These are phyloP conservation scores for Dendrolimus houi DNA, from an alignment of 2,888 invertebrate species.

Conservation along the genomic window DNA sequence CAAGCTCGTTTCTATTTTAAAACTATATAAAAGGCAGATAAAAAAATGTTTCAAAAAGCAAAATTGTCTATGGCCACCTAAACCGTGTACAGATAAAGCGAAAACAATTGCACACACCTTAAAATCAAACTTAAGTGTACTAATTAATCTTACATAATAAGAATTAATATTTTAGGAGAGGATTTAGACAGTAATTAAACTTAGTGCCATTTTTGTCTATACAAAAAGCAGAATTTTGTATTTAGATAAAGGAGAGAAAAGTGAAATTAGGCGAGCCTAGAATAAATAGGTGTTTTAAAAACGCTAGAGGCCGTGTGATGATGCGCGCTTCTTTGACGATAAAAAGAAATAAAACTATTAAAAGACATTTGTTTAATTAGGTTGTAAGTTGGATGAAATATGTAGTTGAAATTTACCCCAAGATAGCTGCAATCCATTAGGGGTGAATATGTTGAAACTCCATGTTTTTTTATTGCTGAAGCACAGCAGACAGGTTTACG, in stretches of 20 bases:
- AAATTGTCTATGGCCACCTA: constrained; percentile 37
- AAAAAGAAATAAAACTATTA: constrained; percentile 4
- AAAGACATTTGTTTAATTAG: too few species aligned
- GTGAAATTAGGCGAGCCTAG: constrained; percentile 26
- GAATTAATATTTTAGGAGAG: constrained; percentile 53
- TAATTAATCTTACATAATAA: constrained; percentile 44
- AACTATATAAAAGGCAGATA: constrained; percentile 13
- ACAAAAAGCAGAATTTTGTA: constrained; percentile 21
- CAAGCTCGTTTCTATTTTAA: constrained; percentile 30
- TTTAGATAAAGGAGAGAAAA: constrained; percentile 13
- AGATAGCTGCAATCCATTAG: too few species aligned
- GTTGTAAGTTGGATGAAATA: too few species aligned
- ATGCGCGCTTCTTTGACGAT: constrained; percentile 20
- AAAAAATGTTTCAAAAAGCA: constrained; percentile 12
- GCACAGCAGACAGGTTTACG: too few species aligned
- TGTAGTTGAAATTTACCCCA: too few species aligned
- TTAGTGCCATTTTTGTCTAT: constrained; percentile 35
- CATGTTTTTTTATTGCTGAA: too few species aligned
- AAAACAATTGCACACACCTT: constrained; percentile 67
- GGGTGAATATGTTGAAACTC: too few species aligned
- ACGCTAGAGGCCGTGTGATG: constrained; percentile 22
- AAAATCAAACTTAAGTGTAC: constrained; percentile 51
- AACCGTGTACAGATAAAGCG: constrained; percentile 30
- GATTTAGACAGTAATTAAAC: constrained; percentile 68
- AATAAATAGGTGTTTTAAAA: constrained; percentile 2